Evolutionary conservation across 2,888 invertebrate species (phyloP).

Genomic region (Adelognathus sp.): DNA sequence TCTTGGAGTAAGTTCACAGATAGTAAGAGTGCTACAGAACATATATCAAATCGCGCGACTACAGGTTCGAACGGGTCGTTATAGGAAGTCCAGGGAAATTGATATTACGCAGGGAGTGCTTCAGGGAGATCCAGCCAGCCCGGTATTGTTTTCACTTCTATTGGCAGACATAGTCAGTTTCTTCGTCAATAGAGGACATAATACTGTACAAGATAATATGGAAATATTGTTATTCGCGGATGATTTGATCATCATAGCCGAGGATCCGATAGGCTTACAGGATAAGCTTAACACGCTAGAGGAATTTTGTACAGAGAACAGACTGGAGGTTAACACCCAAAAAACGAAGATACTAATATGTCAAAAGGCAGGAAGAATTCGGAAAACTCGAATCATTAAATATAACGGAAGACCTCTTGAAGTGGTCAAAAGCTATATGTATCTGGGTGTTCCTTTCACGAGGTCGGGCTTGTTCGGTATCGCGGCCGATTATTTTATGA

Average conservation of each 20-base stretch:
- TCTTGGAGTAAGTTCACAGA: constrained; percentile 33
- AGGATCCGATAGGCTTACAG: constrained; percentile 28
- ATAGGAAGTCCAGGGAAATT: constrained; percentile 26
- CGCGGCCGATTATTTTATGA: background rate
- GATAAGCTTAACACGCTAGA: constrained; percentile 24
- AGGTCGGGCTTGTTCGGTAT: constrained; percentile 2
- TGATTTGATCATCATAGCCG: constrained; percentile 30
- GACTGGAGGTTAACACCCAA: constrained; percentile 7
- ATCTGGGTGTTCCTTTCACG: constrained; percentile 26
- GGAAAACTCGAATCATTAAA: background rate
- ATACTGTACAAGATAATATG: background rate
- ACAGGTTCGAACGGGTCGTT: background rate
- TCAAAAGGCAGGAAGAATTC: constrained; percentile 16
- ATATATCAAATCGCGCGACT: constrained; percentile 27
- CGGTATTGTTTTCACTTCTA: constrained; percentile 31
- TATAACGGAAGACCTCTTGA: constrained; percentile 9
- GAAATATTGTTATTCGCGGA: constrained; percentile 48
- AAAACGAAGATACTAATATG: constrained; percentile 34
- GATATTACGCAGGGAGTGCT: constrained; percentile 51
- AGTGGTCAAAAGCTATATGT: constrained; percentile 28
- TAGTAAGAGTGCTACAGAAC: constrained; percentile 41
- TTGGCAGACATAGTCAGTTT: constrained; percentile 25
- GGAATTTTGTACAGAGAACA: constrained; percentile 9
- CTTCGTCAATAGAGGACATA: constrained; percentile 18
- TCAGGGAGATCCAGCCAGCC: constrained; percentile 42